Evolutionary conservation across 2,797 vertebrate species (phyloP).

Genomic region (Gymnothorax javanicus): DNA sequence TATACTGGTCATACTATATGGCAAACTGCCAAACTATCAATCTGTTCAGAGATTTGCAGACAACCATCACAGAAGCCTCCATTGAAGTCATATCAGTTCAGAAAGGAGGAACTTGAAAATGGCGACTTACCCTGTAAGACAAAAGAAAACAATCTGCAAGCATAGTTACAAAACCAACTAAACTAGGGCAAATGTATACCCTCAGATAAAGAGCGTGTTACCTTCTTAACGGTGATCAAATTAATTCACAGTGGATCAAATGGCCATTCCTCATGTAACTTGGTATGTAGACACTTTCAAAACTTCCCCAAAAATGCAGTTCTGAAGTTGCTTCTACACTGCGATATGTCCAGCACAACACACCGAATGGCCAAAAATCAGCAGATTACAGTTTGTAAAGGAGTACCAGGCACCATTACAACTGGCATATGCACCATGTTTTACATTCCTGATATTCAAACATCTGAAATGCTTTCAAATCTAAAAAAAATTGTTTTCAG

Average conservation of each 20-base stretch:
- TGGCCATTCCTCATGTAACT: background rate
- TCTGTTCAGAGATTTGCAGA: background rate
- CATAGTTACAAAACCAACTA: slow-evolving; percentile 4
- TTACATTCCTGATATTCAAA: background rate
- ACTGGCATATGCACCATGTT: background rate
- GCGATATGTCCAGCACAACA: background rate
- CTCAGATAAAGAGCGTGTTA: slow-evolving; percentile 45
- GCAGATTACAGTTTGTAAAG: background rate
- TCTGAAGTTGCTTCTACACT: background rate
- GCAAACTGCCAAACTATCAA: background rate
- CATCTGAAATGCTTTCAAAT: background rate
- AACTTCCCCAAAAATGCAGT: background rate
- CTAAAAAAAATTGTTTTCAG: background rate
- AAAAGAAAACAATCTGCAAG: slow-evolving; percentile 42
- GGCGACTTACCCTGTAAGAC: slow-evolving; percentile 52
- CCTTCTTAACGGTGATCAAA: slow-evolving; percentile 46
- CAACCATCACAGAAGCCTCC: slow-evolving; percentile 15
- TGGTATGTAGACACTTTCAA: background rate
- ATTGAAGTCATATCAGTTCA: slow-evolving; percentile 24
- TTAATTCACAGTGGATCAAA: slow-evolving; percentile 36
- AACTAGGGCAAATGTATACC: slow-evolving; percentile 20
- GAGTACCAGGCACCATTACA: background rate
- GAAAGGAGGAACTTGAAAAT: slow-evolving; percentile 29
- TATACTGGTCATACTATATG: slow-evolving; percentile 31
- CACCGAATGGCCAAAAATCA: background rate